Evolutionary conservation across 2,113 vertebrate genomes (phyloP).

Genomic region (Hepsetus odoe): DNA sequence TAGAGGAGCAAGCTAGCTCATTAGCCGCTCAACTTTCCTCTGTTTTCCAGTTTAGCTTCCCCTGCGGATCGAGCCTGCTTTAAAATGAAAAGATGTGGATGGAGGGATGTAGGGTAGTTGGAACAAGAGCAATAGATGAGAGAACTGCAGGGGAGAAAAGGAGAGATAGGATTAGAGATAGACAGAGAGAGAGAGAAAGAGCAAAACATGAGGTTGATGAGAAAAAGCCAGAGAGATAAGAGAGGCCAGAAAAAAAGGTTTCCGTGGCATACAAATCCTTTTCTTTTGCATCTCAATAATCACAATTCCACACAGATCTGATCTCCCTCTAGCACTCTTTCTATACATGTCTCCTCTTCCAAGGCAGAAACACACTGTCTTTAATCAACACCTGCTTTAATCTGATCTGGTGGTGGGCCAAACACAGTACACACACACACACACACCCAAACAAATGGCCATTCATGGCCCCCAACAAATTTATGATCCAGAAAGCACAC

Average conservation of each 20-base stretch:
- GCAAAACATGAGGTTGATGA: conserved; percentile 3
- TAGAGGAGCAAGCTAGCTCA: conserved; percentile 10
- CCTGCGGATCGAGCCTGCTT: conserved; percentile 5
- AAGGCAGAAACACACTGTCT: conserved; percentile 7
- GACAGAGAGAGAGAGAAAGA: conserved; percentile 17
- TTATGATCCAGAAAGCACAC: neutral
- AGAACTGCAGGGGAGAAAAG: neutral
- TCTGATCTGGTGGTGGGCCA: conserved; percentile 39
- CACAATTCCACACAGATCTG: conserved; percentile 24
- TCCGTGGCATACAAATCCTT: conserved; percentile 15
- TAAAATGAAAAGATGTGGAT: neutral
- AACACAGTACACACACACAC: neutral
- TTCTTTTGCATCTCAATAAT: conserved; percentile 26
- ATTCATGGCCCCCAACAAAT: too few relatives aligned
- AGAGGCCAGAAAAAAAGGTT: conserved; percentile 8
- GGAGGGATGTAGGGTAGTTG: neutral
- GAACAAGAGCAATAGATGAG: neutral
- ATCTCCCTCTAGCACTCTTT: conserved; percentile 12
- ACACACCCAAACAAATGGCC: too few relatives aligned
- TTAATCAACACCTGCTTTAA: conserved; percentile 42
- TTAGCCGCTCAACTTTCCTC: conserved; percentile 39
- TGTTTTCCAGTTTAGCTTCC: conserved; percentile 35
- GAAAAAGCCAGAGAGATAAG: conserved; percentile 21
- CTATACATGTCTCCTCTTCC: conserved; percentile 9
- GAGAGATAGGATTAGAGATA: neutral